A percentile compares a stretch with the other conserved stretches of the same genome.
Evolutionary conservation across 2,797 vertebrate genomes (phyloP).

Genomic region (Esox masquinongy): DNA sequence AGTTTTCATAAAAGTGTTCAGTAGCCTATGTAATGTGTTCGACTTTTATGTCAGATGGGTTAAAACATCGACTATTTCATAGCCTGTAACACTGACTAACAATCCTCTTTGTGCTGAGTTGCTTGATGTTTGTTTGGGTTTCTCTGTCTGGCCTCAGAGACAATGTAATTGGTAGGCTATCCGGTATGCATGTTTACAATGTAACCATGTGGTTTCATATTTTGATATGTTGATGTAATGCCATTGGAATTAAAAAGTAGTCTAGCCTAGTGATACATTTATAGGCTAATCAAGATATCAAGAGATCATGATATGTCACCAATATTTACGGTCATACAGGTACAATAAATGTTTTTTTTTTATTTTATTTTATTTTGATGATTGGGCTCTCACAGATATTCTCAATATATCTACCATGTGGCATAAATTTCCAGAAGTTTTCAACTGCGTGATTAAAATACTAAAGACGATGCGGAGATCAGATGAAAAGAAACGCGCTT

Average conservation of each 20-base stretch:
- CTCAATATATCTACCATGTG: not conserved
- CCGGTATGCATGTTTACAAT: not conserved
- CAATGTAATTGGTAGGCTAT: not conserved
- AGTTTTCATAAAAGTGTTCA: conserved; percentile 9
- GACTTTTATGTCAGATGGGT: not conserved
- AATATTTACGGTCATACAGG: too few relatives aligned
- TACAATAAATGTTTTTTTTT: not conserved
- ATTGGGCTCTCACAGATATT: not conserved
- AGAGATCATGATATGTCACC: too few relatives aligned
- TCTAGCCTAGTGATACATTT: too few relatives aligned
- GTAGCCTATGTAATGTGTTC: not conserved
- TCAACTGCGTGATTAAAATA: not conserved
- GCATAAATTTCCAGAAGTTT: not conserved
- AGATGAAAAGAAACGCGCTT: not conserved
- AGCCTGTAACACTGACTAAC: not conserved
- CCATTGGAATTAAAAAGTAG: not conserved
- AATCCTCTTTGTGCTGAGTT: not conserved
- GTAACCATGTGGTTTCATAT: not conserved
- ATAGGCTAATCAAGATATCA: too few relatives aligned
- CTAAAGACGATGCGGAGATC: not conserved
- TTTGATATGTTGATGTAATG: not conserved
- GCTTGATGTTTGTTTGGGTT: not conserved
- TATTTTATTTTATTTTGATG: not conserved
- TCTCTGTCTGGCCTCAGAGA: too few relatives aligned
- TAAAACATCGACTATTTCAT: not conserved